These are phyloP conservation scores for Austrofundulus limnaeus DNA, from an alignment of 2,113 vertebrate species.

Conservation along the genomic window DNA sequence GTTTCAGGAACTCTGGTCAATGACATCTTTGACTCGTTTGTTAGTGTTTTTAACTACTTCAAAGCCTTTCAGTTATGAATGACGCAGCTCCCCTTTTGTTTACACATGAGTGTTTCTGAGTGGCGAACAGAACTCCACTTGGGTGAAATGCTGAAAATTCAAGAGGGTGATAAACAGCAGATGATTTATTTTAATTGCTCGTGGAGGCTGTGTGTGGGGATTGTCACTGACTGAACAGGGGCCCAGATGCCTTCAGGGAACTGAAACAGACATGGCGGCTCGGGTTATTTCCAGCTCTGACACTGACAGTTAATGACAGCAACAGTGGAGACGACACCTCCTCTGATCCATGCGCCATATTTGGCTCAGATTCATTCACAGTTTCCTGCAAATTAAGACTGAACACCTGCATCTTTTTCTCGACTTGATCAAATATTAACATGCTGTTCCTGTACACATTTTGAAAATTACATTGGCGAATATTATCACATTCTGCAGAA, in stretches of 20 bases:
- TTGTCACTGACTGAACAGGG: constrained; percentile 1
- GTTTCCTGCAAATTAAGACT: constrained; percentile 44
- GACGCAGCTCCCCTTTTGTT: constrained; percentile 7
- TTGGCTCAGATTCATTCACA: constrained; percentile 38
- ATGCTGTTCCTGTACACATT: constrained; percentile 6
- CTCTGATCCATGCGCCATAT: constrained; percentile 34
- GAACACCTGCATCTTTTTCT: constrained; percentile 14
- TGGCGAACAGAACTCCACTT: background rate
- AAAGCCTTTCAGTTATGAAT: constrained; percentile 22
- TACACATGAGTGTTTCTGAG: constrained; percentile 17
- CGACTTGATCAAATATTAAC: constrained; percentile 6
- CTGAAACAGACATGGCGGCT: constrained; percentile 1
- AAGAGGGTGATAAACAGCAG: background rate
- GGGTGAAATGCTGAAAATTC: background rate
- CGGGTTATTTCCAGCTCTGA: constrained; percentile 39
- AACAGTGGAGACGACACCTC: constrained; percentile 44
- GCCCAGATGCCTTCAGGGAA: background rate
- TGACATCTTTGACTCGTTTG: constrained; percentile 7
- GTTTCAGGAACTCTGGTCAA: constrained; percentile 3
- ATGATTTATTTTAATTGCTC: constrained; percentile 16
- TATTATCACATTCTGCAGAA: background rate
- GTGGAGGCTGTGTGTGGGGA: background rate
- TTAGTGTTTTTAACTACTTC: constrained; percentile 19
- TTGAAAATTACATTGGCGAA: background rate
- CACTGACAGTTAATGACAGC: constrained; percentile 56